Conservation (phyloP, 2,113 vertebrate species). For the Anhinga anhinga region DNA sequence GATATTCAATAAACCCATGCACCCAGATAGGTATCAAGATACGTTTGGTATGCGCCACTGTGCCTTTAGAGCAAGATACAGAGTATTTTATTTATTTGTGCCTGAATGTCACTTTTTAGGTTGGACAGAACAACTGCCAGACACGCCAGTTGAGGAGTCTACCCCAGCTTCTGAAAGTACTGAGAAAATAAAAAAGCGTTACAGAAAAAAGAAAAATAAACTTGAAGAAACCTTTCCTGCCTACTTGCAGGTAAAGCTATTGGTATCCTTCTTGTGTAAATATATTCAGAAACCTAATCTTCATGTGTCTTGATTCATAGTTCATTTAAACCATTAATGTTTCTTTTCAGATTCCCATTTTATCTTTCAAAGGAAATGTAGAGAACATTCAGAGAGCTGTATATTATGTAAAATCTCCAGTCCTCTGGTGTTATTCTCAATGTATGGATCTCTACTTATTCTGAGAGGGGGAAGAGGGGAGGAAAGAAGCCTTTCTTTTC, state of each 20-base stretch:
- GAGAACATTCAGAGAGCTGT: not conserved
- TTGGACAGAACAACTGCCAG: constrained; percentile 82
- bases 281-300: not conserved
- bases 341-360: not conserved
- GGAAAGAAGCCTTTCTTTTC: not conserved
- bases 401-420: not conserved
- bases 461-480: not conserved
- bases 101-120: constrained; percentile 55
- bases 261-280: not conserved
- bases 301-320: not conserved
- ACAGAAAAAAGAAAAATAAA: constrained; percentile 96
- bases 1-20: not conserved
- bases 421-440: not conserved
- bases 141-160: constrained; percentile 81
- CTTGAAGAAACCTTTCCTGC: constrained; percentile 94
- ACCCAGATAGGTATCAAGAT: not conserved
- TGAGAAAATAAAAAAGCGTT: constrained; percentile 96
- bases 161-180: constrained; percentile 73
- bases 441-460: not conserved
- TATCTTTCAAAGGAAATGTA: not conserved
- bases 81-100: not conserved
- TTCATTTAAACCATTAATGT: not conserved
- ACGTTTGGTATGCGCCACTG: not conserved
- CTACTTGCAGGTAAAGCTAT: constrained; percentile 87
- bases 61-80: not conserved